These are phyloP conservation scores for Sebastes steindachneri DNA, from an alignment of 2,797 vertebrate species.

Conservation along the genomic window DNA sequence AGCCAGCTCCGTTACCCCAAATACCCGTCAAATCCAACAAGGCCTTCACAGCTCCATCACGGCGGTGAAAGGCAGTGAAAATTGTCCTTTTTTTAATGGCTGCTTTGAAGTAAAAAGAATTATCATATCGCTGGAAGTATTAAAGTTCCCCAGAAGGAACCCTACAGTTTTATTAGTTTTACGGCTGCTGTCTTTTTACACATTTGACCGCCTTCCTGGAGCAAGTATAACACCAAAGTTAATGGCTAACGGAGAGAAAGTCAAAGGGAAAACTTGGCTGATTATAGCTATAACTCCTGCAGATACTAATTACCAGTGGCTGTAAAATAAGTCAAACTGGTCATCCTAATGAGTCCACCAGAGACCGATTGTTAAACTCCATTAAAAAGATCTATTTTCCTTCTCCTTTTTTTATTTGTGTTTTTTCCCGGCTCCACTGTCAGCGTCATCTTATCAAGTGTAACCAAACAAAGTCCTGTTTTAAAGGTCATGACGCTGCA, in stretches of 20 bases:
- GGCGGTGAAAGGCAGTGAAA: slow-evolving; percentile 30
- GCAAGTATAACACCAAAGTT: slow-evolving; percentile 76
- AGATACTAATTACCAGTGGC: slow-evolving; percentile 87
- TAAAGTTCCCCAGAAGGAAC: slow-evolving; percentile 85
- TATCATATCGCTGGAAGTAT: slow-evolving; percentile 82
- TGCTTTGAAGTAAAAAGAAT: slow-evolving; percentile 80
- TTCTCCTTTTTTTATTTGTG: slow-evolving; percentile 76
- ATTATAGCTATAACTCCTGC: slow-evolving; percentile 85
- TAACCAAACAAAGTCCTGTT: slow-evolving; percentile 76
- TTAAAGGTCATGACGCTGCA: slow-evolving; percentile 79
- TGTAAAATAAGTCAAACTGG: slow-evolving; percentile 87
- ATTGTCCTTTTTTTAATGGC: slow-evolving; percentile 71
- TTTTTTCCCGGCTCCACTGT: slow-evolving; percentile 54
- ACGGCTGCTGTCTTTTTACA: slow-evolving; percentile 81
- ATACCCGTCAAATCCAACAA: slow-evolving; percentile 20
- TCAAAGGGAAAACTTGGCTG: slow-evolving; percentile 81
- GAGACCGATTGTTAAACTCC: slow-evolving; percentile 83
- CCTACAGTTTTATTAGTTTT: slow-evolving; percentile 85
- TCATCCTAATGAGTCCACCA: slow-evolving; percentile 86
- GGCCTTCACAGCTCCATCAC: slow-evolving; percentile 44
- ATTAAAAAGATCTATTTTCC: slow-evolving; percentile 85
- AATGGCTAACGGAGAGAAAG: slow-evolving; percentile 79
- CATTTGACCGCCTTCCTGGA: slow-evolving; percentile 78
- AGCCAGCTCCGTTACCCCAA: background rate
- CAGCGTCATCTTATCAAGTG: slow-evolving; percentile 66